Base-by-base conservation (phyloP, 2,888 invertebrate species). In the Globia sparganii region DNA sequence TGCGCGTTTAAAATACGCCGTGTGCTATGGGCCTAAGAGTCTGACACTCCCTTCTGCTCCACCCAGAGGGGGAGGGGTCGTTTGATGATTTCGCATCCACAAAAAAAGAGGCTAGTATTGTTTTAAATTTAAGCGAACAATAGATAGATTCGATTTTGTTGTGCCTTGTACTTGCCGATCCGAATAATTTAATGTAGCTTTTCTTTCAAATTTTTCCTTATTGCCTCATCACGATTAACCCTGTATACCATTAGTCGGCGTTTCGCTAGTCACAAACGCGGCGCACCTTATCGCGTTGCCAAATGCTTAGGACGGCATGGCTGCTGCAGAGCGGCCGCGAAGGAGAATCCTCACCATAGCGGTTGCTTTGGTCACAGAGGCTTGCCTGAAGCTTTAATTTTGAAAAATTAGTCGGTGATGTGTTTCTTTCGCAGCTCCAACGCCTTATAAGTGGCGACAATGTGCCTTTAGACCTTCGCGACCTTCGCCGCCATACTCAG, bases 371-470 rank as follows among this genome's bases (percentile, higher is more conserved):
- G 9, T 53, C 53, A 53, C 9, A 25, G 53, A 46, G 46, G 15
- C 18, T 46, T 0, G 21, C 18, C 6, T 2, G 21, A 56, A 56
- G 53, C 53, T n/a, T 56, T 53, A 25, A 25, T 25, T 53, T 25
- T 11, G 11, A 25, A 53, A 53, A 56, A 56, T 56, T 13, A 4
- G 53, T n/a, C 1, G 2, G 25, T n/a, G 8, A 58, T 58, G 18
- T 37, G 0, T 21, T 53, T 46, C 0, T 13, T n/a, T 1, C 0
- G 0, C 85, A 98, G 98, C 96, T 99, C 49, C 99, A 99, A 95
- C 97, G 99, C 75, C 97, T 99, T 37, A 99, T 99, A 89, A 99
- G 99, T 81, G 99, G 99, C 13, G 99, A 99, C 95, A 99, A 99
- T 92, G 98, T 98, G 56, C 99, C 99, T 0, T 96, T 99, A 62